Conservation (phyloP, 2,888 invertebrate genomes). For the Chrysolina haemoptera region DNA sequence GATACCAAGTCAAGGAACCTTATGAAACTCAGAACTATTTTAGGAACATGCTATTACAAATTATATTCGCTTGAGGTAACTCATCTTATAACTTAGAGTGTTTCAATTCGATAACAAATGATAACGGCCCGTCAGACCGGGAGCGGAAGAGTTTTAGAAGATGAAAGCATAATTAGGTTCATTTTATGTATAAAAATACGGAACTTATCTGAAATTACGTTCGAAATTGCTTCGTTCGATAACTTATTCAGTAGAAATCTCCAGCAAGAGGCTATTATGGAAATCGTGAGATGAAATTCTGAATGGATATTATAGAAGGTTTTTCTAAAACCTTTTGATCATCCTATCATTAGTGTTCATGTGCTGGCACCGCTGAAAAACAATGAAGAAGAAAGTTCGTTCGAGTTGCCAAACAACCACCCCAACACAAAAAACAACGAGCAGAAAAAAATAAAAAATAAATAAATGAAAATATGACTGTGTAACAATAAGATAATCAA, state of each 20-base stretch:
- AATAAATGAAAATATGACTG: too few species aligned
- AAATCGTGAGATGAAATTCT: background rate
- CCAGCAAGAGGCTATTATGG: constrained; percentile 1
- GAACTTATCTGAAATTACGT: background rate
- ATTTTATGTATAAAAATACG: background rate
- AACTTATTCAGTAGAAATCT: constrained; percentile 15
- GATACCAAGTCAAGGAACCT: background rate
- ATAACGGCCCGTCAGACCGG: background rate
- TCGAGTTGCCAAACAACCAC: too few species aligned
- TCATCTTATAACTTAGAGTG: constrained; percentile 1
- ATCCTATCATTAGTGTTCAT: too few species aligned
- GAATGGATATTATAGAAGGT: background rate
- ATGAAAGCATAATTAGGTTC: background rate
- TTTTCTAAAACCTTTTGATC: too few species aligned
- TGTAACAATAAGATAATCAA: too few species aligned
- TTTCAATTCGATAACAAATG: constrained; percentile 8
- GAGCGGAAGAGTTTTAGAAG: background rate
- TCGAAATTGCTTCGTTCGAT: constrained; percentile 4
- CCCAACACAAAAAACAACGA: too few species aligned
- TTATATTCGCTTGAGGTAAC: background rate
- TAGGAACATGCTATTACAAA: background rate
- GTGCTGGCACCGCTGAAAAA: too few species aligned
- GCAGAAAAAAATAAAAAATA: too few species aligned
- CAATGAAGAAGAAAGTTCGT: too few species aligned
- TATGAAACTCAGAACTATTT: background rate